phyloP scores from a whole-genome alignment of 2,888 invertebrate genomes.

The Acrobasis suavella region DNA sequence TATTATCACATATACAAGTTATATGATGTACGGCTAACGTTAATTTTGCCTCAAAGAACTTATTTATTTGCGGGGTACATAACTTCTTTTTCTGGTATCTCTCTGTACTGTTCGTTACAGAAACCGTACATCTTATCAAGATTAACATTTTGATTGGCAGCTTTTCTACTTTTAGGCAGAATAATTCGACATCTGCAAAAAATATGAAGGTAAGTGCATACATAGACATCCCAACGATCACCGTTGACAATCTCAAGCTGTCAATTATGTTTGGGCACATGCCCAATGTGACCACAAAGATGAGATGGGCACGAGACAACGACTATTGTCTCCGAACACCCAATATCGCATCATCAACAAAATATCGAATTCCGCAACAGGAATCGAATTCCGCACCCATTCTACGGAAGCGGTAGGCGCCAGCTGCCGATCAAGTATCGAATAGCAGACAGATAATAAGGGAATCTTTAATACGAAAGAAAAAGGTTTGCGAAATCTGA shows the following conservation, averaged over 20 bases:
- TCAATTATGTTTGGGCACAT: slow-evolving; percentile 55
- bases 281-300: slow-evolving; percentile 68
- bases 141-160: not conserved
- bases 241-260: slow-evolving; percentile 47
- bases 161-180: not conserved
- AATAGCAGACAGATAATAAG: slow-evolving; percentile 63
- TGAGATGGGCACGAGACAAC: slow-evolving; percentile 72
- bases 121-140: not conserved
- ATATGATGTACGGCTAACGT: too few relatives aligned
- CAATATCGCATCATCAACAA: slow-evolving; percentile 75
- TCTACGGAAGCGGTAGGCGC: slow-evolving; percentile 77
- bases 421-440: slow-evolving; percentile 72
- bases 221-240: slow-evolving; percentile 24
- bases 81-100: not conserved
- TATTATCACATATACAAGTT: too few relatives aligned
- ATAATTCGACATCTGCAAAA: slow-evolving; percentile 22
- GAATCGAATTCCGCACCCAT: slow-evolving; percentile 59
- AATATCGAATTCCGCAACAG: slow-evolving; percentile 69
- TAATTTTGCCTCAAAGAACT: too few relatives aligned
- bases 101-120: not conserved
- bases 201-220: not conserved
- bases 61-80: not conserved
- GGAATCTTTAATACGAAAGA: slow-evolving; percentile 71
- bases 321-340: slow-evolving; percentile 62
- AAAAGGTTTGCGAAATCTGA: slow-evolving; percentile 64